These are phyloP conservation scores for Glaucomys volans DNA, from an alignment of 2,113 vertebrate genomes.

Conservation along the genomic window DNA sequence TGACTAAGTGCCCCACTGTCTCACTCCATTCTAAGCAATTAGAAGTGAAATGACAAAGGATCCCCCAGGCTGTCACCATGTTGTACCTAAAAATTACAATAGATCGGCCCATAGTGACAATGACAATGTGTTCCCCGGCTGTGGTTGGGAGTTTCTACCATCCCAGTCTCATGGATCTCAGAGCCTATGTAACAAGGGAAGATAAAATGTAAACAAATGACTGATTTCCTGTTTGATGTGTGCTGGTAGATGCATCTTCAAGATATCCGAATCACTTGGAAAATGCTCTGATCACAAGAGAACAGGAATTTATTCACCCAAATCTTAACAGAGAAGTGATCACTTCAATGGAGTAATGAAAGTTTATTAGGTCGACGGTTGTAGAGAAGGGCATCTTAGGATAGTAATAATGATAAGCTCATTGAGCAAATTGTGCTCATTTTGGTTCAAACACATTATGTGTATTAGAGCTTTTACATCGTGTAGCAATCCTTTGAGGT, in stretches of 20 bases:
- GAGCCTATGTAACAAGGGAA: not conserved
- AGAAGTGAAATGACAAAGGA: not conserved
- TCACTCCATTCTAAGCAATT: not conserved
- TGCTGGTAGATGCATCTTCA: not conserved
- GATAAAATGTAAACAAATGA: not conserved
- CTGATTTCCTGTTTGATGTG: not conserved
- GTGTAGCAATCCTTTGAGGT: not conserved
- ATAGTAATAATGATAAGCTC: not conserved
- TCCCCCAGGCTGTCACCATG: not conserved
- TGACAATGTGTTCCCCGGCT: not conserved
- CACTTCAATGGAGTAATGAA: not conserved
- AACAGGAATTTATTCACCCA: not conserved
- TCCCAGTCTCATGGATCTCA: not conserved
- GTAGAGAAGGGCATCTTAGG: not conserved
- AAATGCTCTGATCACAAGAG: not conserved
- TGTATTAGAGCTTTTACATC: not conserved
- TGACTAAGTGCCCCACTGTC: not conserved
- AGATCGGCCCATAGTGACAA: not conserved
- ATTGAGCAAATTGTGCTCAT: not conserved
- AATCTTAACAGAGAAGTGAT: constrained; percentile 6
- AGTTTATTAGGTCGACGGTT: not conserved
- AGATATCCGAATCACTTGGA: not conserved
- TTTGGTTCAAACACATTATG: not conserved
- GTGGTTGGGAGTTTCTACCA: not conserved
- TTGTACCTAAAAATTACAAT: not conserved